Evolutionary conservation across 2,888 invertebrate species (phyloP).

Genomic region (Biston betularia): DNA sequence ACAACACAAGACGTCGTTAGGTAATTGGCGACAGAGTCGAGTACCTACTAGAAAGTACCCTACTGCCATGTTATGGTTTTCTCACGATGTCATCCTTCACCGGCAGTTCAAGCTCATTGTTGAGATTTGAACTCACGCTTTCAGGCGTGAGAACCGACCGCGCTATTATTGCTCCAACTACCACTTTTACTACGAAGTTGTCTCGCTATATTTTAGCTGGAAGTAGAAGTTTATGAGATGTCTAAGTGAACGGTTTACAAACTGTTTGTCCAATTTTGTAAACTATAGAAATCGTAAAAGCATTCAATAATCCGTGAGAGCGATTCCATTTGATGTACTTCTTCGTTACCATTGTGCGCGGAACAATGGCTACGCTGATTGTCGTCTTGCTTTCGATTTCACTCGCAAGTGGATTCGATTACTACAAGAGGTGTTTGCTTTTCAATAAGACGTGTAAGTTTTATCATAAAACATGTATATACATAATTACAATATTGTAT

Average conservation of each 20-base stretch:
- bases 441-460: constrained; percentile 62
- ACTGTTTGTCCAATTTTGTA: constrained; percentile 45
- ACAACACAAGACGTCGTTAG: too few species aligned
- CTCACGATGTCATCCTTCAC: too few species aligned
- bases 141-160: too few species aligned
- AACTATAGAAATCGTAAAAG: constrained; percentile 48
- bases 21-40: too few species aligned
- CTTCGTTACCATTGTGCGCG: constrained; percentile 37
- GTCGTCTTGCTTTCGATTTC: constrained; percentile 54
- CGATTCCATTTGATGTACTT: constrained; percentile 20
- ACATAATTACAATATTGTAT: too few species aligned
- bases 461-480: not conserved
- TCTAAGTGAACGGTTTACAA: constrained; percentile 45
- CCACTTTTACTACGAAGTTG: too few species aligned
- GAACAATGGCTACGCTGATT: constrained; percentile 57
- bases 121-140: too few species aligned
- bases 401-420: constrained; percentile 48
- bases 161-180: too few species aligned
- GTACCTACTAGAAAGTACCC: too few species aligned
- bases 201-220: too few species aligned
- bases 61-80: too few species aligned
- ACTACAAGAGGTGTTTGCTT: constrained; percentile 58
- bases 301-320: constrained; percentile 51
- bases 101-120: too few species aligned
- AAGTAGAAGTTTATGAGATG: not conserved